Conservation (phyloP, 2,113 vertebrate species). For the Dascyllus trimaculatus region DNA sequence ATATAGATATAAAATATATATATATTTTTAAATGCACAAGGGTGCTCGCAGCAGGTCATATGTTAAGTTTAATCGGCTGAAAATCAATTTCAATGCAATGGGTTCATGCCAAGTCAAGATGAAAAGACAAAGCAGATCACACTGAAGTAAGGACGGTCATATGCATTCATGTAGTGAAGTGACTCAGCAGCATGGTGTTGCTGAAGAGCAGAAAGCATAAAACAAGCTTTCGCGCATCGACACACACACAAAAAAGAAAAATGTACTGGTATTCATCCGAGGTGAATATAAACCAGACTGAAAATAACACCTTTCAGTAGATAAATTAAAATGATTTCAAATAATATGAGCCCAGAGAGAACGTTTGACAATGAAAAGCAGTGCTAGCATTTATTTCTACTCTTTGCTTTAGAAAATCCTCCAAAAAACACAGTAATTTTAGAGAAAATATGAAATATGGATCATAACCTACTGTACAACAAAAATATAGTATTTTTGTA, state of each 20-base stretch:
- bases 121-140: neutral
- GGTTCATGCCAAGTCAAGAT: slow-evolving; percentile 17
- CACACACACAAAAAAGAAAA: neutral
- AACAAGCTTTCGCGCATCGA: neutral
- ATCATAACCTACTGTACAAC: neutral
- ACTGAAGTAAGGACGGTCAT: neutral
- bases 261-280: neutral
- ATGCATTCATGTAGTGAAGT: slow-evolving; percentile 5
- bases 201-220: slow-evolving; percentile 2
- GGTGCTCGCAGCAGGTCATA: slow-evolving; percentile 14
- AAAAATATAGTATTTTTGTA: slow-evolving; percentile 32
- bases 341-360: neutral
- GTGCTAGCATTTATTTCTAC: neutral
- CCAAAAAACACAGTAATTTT: neutral
- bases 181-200: neutral
- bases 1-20: neutral
- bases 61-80: slow-evolving; percentile 31
- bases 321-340: neutral
- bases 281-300: neutral
- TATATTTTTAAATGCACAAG: neutral
- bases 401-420: neutral
- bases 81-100: slow-evolving; percentile 26
- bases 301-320: neutral
- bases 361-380: neutral
- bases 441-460: neutral